These are phyloP conservation scores for Montipora capricornis DNA, from an alignment of 64 coral and sea anemone species.

Conservation along the genomic window DNA sequence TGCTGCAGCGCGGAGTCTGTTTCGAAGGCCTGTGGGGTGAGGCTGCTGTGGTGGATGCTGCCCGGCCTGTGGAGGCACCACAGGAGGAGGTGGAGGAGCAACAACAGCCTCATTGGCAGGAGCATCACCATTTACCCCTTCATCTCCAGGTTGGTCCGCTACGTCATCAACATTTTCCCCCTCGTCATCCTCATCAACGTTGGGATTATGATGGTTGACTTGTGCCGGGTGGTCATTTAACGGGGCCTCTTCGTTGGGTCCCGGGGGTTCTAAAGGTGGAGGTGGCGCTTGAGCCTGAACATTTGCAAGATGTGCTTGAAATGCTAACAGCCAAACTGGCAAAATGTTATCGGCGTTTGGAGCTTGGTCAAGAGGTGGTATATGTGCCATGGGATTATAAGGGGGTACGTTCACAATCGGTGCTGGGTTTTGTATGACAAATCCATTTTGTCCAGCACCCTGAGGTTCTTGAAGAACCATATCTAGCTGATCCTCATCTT, in stretches of 20 bases:
- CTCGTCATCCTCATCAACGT: neutral
- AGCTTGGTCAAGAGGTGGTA: neutral
- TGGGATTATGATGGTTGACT: neutral
- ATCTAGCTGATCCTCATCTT: conserved; percentile 9
- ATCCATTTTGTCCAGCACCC: neutral
- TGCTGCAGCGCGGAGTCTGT: neutral
- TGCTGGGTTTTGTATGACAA: neutral
- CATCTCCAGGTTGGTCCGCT: neutral
- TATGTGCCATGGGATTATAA: neutral
- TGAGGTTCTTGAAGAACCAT: neutral
- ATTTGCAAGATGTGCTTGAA: conserved; percentile 11
- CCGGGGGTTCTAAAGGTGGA: neutral
- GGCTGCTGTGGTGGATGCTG: neutral
- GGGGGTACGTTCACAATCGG: neutral
- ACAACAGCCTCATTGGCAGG: neutral
- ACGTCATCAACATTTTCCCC: neutral
- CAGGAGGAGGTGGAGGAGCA: neutral
- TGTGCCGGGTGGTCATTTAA: neutral
- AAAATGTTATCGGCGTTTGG: neutral
- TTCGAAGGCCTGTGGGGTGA: neutral
- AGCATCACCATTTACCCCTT: neutral
- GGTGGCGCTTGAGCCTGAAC: neutral
- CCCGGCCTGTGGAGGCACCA: neutral
- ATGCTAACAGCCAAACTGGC: neutral
- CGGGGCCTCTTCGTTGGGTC: neutral